phyloP scores from a whole-genome alignment of 2,888 invertebrate species.

The Prosapia bicincta region DNA sequence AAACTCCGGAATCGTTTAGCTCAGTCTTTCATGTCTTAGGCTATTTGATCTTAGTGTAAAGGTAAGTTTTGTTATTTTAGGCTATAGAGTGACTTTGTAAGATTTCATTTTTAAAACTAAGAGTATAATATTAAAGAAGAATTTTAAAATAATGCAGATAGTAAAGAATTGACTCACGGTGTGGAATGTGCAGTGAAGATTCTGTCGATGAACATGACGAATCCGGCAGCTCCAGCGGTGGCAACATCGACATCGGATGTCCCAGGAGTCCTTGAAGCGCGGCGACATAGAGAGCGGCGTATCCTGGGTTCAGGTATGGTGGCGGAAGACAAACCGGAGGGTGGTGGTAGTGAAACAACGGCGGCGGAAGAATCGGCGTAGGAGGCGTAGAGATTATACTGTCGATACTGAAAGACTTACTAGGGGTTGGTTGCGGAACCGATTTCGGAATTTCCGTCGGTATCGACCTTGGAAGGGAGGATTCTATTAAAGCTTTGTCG shows the following conservation, averaged over 20 bases:
- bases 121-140: too few species aligned
- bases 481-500: slow-evolving; percentile 32
- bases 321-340: slow-evolving; percentile 36
- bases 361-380: slow-evolving; percentile 14
- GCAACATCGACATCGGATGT: slow-evolving; percentile 31
- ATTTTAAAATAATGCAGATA: too few species aligned
- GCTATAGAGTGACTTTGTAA: too few species aligned
- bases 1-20: too few species aligned
- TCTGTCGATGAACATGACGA: slow-evolving; percentile 19
- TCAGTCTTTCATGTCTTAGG: too few species aligned
- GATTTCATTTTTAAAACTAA: too few species aligned
- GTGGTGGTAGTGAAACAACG: slow-evolving; percentile 27
- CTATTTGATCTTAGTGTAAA: too few species aligned
- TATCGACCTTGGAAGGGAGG: neutral
- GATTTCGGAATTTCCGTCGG: slow-evolving; percentile 23
- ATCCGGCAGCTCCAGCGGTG: slow-evolving; percentile 22
- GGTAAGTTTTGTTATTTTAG: too few species aligned
- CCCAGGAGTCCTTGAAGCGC: slow-evolving; percentile 35
- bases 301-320: slow-evolving; percentile 31
- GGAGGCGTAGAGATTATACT: slow-evolving; percentile 47
- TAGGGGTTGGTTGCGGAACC: slow-evolving; percentile 31
- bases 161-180: neutral
- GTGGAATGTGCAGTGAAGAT: slow-evolving; percentile 3
- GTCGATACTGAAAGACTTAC: slow-evolving; percentile 41
- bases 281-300: slow-evolving; percentile 38